A percentile compares a stretch with the other conserved stretches of the same genome.
phyloP scores from a whole-genome alignment of 2,797 vertebrate genomes.

The Eospalax fontanierii region DNA sequence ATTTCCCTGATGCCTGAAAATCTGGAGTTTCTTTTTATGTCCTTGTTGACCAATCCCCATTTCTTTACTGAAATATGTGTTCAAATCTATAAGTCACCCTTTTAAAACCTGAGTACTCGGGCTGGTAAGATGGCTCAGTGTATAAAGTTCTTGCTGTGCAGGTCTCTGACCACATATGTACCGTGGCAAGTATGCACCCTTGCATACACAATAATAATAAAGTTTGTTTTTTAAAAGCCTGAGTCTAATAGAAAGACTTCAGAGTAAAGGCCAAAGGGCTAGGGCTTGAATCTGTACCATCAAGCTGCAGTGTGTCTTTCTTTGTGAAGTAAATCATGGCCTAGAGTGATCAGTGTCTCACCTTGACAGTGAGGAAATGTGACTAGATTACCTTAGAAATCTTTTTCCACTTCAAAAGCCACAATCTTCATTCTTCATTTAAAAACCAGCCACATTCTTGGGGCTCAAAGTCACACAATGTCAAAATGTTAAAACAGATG shows the following conservation, averaged over 20 bases:
- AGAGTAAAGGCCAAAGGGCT: neutral
- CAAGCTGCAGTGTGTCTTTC: neutral
- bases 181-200: neutral
- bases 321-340: neutral
- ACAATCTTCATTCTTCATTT: constrained; percentile 12
- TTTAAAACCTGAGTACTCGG: neutral
- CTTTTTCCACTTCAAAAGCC: neutral
- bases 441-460: neutral
- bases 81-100: constrained; percentile 31
- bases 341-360: neutral
- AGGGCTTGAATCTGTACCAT: neutral
- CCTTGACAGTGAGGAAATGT: neutral
- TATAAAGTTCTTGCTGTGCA: neutral
- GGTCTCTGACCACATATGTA: neutral
- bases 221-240: neutral
- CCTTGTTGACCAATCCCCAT: neutral
- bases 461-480: neutral
- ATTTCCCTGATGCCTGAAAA: neutral
- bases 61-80: constrained; percentile 4
- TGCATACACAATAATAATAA: neutral
- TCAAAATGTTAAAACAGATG: neutral
- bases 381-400: constrained; percentile 12
- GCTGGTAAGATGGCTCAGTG: too few relatives aligned
- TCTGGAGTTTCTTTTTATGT: neutral
- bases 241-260: neutral